Percentiles rank a stretch among this genome's conserved stretches.
These are phyloP conservation scores for Campylorhamphus procurvoides DNA, from an alignment of 2,113 vertebrate species.

Conservation along the genomic window DNA sequence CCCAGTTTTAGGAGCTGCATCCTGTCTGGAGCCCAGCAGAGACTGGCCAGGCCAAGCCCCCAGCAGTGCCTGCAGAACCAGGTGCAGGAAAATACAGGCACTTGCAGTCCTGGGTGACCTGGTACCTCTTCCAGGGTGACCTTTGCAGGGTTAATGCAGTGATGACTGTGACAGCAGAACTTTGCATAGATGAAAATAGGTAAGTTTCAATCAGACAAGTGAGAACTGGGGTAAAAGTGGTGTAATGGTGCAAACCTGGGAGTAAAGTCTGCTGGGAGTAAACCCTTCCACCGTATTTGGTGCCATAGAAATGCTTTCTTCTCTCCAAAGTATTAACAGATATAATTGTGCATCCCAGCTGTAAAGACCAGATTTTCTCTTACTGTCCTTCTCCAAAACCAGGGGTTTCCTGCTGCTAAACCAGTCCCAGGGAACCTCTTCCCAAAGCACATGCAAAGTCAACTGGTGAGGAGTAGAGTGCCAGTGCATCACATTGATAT, in stretches of 20 bases:
- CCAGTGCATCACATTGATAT: rapidly evolving
- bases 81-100: rapidly evolving
- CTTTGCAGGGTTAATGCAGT: not conserved
- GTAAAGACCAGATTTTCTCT: not conserved
- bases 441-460: not conserved
- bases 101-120: not conserved
- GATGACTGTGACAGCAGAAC: not conserved
- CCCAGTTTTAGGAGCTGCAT: not conserved
- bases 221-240: not conserved
- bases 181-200: not conserved
- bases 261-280: not conserved
- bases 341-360: not conserved
- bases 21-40: not conserved
- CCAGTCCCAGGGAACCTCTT: not conserved
- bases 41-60: not conserved
- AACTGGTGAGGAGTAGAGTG: not conserved
- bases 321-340: not conserved
- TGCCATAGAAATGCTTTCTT: not conserved
- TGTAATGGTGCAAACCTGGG: rapidly evolving
- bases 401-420: not conserved
- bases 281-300: not conserved
- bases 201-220: not conserved
- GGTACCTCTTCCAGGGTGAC: not conserved
- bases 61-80: not conserved
- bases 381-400: not conserved